Evolutionary conservation across 2,888 invertebrate species (phyloP), one percentile per base, ranked within the genome.

Genomic region (Hemicrepidius hirtus): DNA sequence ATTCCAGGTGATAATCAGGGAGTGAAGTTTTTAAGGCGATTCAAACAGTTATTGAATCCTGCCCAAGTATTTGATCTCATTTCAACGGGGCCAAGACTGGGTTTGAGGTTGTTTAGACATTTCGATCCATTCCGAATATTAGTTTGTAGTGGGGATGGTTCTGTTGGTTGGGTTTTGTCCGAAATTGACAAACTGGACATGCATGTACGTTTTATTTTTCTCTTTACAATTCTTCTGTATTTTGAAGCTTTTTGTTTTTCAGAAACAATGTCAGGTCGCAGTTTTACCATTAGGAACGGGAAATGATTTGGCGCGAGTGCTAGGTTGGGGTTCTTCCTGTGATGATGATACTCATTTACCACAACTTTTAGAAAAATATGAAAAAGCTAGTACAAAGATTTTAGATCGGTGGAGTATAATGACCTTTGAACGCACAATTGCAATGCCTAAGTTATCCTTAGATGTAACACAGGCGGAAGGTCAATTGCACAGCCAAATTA

Each of bases 21-120:
- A 75, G 93, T 98, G 35, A 97, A 97, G 87, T 98, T 98, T 89
- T 90, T 98, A 77, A 91, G 97, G 65, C 92, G 97, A 76, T 98
- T 98, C 88, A 97, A 95, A 86, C 97, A 98, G 86, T 90, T 98
- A 68, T 89, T 98, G 72, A 98, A 98, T 88, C 98, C 98, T 12
- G 97, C 97, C 72, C 98, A 99, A 88, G 98, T 98, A 73, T 99
- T 98, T 86, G 98, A 98, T 89, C 92, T 99, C 83, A 96, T 97
- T 86, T 94, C 93, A 77, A 93, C 93, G 37, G 95, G 95, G 5
- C 95, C 97, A 50, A 93, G 97, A 87, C 91, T 92, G 81, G 94
- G 91, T 6, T 89, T 98, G 81, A 90, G 96, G 75, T 89, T 98
- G 80, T 98, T 98, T 89, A 91, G 97, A 80, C 95, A 96, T 87